Base-by-base conservation (phyloP, 2,113 vertebrate species). In the Lamprotornis superbus region DNA sequence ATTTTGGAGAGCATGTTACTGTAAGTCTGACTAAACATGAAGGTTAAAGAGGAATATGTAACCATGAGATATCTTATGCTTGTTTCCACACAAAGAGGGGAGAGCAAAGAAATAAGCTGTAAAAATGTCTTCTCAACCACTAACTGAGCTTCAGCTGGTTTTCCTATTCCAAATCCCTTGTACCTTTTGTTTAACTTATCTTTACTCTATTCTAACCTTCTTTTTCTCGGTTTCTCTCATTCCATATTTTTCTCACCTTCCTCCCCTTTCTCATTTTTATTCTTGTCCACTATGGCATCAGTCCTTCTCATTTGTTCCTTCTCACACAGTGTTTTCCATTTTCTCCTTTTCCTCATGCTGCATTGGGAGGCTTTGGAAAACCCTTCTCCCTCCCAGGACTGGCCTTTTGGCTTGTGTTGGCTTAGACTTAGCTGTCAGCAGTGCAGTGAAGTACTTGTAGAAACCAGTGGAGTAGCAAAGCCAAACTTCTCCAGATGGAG, bases 1-100 rank as follows among this genome's bases (percentile, higher is more conserved):
- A 65, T 64, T 93, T 95, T 86, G 75, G 90, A 92, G 96, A 61
- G 35, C 59, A 15, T 52, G 33, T 84, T 92, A 24, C n/a, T 81
- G 3, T 39, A 85, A 83, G 40, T 52, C 67, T 74, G 68, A 49
- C 40, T 94, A 9, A 74, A 90, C 28, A 40, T 78, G 61, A 75
- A 76, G 53, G 60, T 81, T 86, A 88, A 74, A 83, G 39, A 68
- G 83, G 42, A 53, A 19, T 47, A 24, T 22, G 20, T 75, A 83
- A 67, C 20, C 13, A 37, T 24, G 3, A 31, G 3, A 0, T 69
- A 53, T 33, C 30, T 74, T 55, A n/a, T 3, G 4, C 44, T 52
- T 73, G 31, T 56, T 75, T 63, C 42, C 35, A 15, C 50, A 70
- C 40, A 80, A 79, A 28, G 19, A 85, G 5, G 4, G 16, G 28